Percentiles rank a stretch among this genome's conserved stretches.
Evolutionary conservation across 1,140 invertebrate genomes (phyloP).

Genomic region (Pollicipes pollicipes): DNA sequence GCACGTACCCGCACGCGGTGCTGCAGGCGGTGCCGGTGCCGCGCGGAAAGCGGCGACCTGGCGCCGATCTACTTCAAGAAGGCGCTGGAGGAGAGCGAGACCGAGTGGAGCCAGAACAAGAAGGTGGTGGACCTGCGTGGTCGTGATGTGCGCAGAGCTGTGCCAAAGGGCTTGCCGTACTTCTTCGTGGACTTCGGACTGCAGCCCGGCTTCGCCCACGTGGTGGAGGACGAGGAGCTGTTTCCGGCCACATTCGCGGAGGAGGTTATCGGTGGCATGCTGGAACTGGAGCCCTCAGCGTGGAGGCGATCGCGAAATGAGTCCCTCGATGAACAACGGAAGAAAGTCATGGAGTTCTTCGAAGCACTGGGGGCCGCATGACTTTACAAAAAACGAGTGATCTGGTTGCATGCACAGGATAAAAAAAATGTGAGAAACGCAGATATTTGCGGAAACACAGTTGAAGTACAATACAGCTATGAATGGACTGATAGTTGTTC

Average conservation of each 20-base stretch:
- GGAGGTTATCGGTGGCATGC: conserved; percentile 88
- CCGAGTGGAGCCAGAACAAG: conserved; percentile 86
- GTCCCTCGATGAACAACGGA: conserved; percentile 45
- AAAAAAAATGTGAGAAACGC: no score
- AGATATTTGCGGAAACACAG: no score
- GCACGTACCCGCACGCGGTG: conserved; percentile 61
- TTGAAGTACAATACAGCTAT: no score
- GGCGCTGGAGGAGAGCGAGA: conserved; percentile 82
- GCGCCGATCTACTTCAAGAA: conserved; percentile 95
- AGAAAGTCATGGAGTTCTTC: conserved; percentile 47
- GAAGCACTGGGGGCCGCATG: conserved; percentile 42
- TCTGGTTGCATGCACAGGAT: no score
- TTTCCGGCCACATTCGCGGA: conserved; percentile 84
- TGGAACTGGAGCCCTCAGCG: conserved; percentile 61
- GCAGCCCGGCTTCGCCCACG: conserved; percentile 79
- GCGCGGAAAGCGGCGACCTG: conserved; percentile 54
- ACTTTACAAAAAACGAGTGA: conserved; percentile 34
- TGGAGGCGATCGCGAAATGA: conserved; percentile 67
- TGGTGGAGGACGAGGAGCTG: conserved; percentile 78
- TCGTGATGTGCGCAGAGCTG: conserved; percentile 48
- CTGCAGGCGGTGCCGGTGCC: conserved; percentile 77
- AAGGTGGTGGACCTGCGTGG: conserved; percentile 72
- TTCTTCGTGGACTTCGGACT: conserved; percentile 84
- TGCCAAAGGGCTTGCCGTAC: conserved; percentile 88
- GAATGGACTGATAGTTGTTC: no score